These are phyloP conservation scores for Drosophila nikananu DNA, from an alignment of 1,140 invertebrate genomes.

Conservation along the genomic window DNA sequence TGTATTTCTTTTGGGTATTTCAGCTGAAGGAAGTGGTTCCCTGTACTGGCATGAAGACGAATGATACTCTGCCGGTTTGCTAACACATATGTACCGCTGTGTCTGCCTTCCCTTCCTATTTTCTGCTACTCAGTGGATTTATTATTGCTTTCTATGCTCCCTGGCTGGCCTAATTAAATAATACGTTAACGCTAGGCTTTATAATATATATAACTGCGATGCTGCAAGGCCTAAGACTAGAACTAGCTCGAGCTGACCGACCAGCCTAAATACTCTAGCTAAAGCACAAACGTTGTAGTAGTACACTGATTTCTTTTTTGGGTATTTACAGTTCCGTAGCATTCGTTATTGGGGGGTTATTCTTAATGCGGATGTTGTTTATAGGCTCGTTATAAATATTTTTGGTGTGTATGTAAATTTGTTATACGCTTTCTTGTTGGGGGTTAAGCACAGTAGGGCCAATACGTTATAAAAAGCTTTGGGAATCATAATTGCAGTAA, in stretches of 20 bases:
- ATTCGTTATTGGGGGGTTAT: slow-evolving; percentile 48
- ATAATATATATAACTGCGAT: slow-evolving; percentile 24
- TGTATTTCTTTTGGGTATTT: slow-evolving; percentile 15
- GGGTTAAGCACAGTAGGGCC: slow-evolving; percentile 57
- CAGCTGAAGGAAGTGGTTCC: slow-evolving; percentile 67
- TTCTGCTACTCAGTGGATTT: slow-evolving; percentile 38
- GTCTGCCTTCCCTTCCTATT: slow-evolving; percentile 20
- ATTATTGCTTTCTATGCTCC: slow-evolving; percentile 67
- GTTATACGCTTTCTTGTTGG: slow-evolving; percentile 19
- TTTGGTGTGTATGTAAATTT: slow-evolving; percentile 10
- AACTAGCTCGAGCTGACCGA: slow-evolving; percentile 48
- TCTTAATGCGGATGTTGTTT: slow-evolving; percentile 30
- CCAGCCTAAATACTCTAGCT: slow-evolving; percentile 24
- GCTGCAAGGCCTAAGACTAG: slow-evolving; percentile 38
- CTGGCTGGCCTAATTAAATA: slow-evolving; percentile 61
- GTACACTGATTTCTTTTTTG: slow-evolving; percentile 34
- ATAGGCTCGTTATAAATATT: slow-evolving; percentile 18
- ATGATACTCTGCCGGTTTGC: slow-evolving; percentile 56
- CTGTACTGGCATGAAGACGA: slow-evolving; percentile 80
- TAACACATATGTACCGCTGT: slow-evolving; percentile 11
- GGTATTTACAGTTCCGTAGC: slow-evolving; percentile 73
- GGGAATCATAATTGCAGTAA: slow-evolving; percentile 54
- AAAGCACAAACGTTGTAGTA: slow-evolving; percentile 62
- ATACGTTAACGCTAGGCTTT: slow-evolving; percentile 45
- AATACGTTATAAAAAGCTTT: slow-evolving; percentile 54